Conservation (phyloP, 1,140 invertebrate species). For the Drosophila pruinosa region DNA sequence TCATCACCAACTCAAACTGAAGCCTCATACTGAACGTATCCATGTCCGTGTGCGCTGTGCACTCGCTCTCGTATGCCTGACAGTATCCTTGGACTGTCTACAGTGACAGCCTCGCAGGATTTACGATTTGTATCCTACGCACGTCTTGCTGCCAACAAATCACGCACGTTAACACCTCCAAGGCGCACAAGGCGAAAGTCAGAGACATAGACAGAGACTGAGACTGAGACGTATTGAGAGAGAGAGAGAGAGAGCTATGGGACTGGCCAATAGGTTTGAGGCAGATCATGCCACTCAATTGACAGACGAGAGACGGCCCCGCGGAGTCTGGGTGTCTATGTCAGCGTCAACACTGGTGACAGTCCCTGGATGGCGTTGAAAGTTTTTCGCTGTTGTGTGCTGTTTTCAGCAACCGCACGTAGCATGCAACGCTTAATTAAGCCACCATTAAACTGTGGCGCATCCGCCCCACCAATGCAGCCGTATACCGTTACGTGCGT, state of each 20-base stretch:
- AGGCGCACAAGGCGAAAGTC: slow-evolving; percentile 45
- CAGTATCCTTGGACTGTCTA: slow-evolving; percentile 14
- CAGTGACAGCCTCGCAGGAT: slow-evolving; percentile 35
- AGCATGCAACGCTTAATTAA: slow-evolving; percentile 72
- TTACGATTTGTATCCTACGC: slow-evolving; percentile 40
- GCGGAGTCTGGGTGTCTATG: slow-evolving; percentile 9
- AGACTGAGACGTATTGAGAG: neutral
- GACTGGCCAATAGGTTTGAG: slow-evolving; percentile 8
- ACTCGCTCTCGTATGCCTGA: too few species aligned
- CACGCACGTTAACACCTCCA: slow-evolving; percentile 58
- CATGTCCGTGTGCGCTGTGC: slow-evolving; percentile 13
- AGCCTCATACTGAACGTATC: slow-evolving; percentile 3
- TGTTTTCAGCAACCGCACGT: slow-evolving; percentile 56
- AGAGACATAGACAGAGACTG: slow-evolving; percentile 11
- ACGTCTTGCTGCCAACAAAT: slow-evolving; percentile 51
- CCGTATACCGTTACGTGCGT: slow-evolving; percentile 11
- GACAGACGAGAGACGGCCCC: neutral
- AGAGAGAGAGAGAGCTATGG: neutral
- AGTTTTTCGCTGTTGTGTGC: slow-evolving; percentile 44
- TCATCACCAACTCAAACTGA: neutral
- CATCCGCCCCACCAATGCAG: slow-evolving; percentile 23
- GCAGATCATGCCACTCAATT: slow-evolving; percentile 17
- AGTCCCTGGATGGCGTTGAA: slow-evolving; percentile 33
- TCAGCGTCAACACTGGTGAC: slow-evolving; percentile 2
- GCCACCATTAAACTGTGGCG: slow-evolving; percentile 58